phyloP scores from a whole-genome alignment of 2,797 vertebrate genomes.

The Adrianichthys oophorus region DNA sequence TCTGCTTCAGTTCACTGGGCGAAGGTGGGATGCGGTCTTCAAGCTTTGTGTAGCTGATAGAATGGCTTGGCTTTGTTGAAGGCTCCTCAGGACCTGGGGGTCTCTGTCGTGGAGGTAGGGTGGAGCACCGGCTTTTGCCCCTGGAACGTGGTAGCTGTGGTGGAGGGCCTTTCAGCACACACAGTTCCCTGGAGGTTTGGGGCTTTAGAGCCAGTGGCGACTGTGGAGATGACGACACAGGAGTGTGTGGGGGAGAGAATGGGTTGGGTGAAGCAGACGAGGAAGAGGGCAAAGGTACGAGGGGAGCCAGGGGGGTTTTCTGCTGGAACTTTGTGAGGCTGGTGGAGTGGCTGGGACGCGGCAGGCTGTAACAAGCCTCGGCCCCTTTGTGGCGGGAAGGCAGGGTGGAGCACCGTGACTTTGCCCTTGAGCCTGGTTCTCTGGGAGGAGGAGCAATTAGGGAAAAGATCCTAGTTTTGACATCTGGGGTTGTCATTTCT shows the following conservation, averaged over 20 bases:
- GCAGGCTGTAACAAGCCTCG: conserved; percentile 60
- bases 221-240: conserved; percentile 22
- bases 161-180: conserved; percentile 64
- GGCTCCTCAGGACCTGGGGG: conserved; percentile 43
- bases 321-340: conserved; percentile 73
- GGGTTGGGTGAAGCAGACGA: conserved; percentile 23
- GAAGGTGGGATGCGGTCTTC: conserved; percentile 63
- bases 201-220: conserved; percentile 26
- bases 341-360: conserved; percentile 74
- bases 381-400: conserved; percentile 68
- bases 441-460: conserved; percentile 66
- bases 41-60: conserved; percentile 71
- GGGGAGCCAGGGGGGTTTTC: conserved; percentile 32
- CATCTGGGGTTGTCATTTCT: conserved; percentile 28
- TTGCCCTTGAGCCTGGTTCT: conserved; percentile 56
- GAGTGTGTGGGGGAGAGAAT: conserved; percentile 17
- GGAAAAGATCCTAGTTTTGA: conserved; percentile 37
- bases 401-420: conserved; percentile 77
- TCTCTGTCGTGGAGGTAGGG: conserved; percentile 72
- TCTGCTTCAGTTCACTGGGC: conserved; percentile 65
- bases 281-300: conserved; percentile 38
- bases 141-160: conserved; percentile 56
- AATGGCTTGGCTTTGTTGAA: conserved; percentile 69
- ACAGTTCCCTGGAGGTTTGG: conserved; percentile 56
- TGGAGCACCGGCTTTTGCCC: conserved; percentile 69